Conservation (phyloP, 2,797 vertebrate genomes). For the Manis pentadactyla region DNA sequence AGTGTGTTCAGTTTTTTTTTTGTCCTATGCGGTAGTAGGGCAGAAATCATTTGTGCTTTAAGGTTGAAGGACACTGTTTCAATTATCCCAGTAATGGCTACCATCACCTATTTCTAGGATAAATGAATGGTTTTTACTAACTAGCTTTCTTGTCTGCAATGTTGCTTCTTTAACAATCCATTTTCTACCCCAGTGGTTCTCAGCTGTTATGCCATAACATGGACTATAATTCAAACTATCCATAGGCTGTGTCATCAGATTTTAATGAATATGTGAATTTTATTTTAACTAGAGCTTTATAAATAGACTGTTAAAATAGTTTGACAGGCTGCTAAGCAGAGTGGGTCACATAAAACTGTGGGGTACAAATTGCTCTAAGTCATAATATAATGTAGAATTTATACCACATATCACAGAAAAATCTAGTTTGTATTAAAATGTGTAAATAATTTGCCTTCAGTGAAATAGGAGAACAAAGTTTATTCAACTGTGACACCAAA, state of each 20-base stretch:
- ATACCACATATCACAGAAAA: not conserved
- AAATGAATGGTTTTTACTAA: not conserved
- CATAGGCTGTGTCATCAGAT: slow-evolving; percentile 5
- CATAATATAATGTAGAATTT: slow-evolving; percentile 47
- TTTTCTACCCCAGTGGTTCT: not conserved
- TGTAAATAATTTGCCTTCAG: slow-evolving; percentile 1
- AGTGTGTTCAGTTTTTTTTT: not conserved
- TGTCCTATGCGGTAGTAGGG: not conserved
- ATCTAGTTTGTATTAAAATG: slow-evolving; percentile 25
- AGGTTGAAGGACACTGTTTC: not conserved
- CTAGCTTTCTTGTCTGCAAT: not conserved
- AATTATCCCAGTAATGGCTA: not conserved
- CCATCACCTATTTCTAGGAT: not conserved
- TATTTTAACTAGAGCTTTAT: slow-evolving; percentile 54
- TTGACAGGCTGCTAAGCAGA: not conserved
- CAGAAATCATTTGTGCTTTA: not conserved
- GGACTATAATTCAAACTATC: not conserved
- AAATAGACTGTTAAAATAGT: slow-evolving; percentile 48
- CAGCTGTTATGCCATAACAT: not conserved
- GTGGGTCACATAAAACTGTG: not conserved
- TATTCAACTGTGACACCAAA: slow-evolving; percentile 29
- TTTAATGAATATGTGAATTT: slow-evolving; percentile 36
- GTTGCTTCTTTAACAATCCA: not conserved
- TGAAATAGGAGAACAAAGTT: not conserved
- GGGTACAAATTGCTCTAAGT: not conserved